These are phyloP conservation scores for Passer domesticus DNA, from an alignment of 2,113 vertebrate genomes.

Conservation along the genomic window DNA sequence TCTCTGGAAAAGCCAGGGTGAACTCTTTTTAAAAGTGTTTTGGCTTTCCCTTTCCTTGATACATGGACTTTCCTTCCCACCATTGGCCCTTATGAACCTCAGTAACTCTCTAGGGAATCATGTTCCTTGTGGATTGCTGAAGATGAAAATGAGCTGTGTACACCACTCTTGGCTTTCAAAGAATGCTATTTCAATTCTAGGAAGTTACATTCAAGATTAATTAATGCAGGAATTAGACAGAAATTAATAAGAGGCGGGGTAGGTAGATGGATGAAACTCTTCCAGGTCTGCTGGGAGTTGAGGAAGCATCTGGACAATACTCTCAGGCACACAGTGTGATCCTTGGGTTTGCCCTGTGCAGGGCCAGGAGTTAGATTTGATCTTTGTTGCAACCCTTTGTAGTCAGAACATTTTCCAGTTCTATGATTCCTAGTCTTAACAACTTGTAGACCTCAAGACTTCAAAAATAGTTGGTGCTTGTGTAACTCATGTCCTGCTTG, in stretches of 20 bases:
- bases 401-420: neutral
- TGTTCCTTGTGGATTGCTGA: neutral
- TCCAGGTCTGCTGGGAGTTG: neutral
- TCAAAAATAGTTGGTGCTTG: neutral
- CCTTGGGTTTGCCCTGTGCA: too few species aligned
- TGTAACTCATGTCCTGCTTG: neutral
- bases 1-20: neutral
- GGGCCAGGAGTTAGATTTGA: neutral
- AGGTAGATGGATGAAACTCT: neutral
- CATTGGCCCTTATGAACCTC: rapidly evolving
- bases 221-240: neutral
- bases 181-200: neutral
- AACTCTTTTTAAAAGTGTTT: neutral
- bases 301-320: neutral
- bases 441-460: neutral
- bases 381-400: neutral
- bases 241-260: neutral
- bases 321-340: neutral
- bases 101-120: neutral
- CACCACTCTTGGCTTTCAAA: neutral
- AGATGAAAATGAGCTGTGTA: neutral
- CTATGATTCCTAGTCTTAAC: neutral
- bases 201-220: neutral
- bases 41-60: neutral
- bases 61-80: neutral